Evolutionary conservation across 2,113 vertebrate species (phyloP).

Genomic region (Phalacrocorax carbo): DNA sequence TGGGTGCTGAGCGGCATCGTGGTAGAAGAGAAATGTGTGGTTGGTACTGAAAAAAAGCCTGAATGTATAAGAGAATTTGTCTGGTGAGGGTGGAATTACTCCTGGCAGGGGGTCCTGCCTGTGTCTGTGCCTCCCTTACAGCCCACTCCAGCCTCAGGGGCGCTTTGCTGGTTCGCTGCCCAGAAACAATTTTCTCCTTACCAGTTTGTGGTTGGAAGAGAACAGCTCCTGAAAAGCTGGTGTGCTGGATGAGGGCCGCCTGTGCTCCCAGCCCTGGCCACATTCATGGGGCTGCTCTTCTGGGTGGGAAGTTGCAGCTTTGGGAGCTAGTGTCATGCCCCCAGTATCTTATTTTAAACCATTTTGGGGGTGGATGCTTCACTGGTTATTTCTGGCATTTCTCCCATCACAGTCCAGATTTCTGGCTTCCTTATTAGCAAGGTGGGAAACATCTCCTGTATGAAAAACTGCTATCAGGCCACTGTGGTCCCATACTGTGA

Average conservation of each 20-base stretch:
- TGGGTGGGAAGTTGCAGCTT: not conserved
- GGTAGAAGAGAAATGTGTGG: not conserved
- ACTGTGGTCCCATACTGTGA: not conserved
- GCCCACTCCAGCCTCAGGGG: not conserved
- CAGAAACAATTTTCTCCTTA: not conserved
- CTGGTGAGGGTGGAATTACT: not conserved
- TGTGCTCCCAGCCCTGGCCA: not conserved
- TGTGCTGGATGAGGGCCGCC: not conserved
- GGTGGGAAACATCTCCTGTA: not conserved
- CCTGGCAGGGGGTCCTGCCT: not conserved
- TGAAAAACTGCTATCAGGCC: not conserved
- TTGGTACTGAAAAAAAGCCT: not conserved
- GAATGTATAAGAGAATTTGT: not conserved
- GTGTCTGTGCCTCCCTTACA: not conserved
- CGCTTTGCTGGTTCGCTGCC: not conserved
- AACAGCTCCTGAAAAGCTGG: not conserved
- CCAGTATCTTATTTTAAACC: not conserved
- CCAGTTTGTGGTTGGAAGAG: not conserved
- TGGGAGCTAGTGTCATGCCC: not conserved
- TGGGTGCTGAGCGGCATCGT: not conserved
- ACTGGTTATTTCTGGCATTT: not conserved
- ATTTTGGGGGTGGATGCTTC: not conserved
- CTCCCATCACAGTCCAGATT: not conserved
- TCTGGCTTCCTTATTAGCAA: not conserved
- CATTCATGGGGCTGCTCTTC: not conserved